These are phyloP conservation scores for Dryoscopus gambensis DNA, from an alignment of 2,113 vertebrate species.

Conservation along the genomic window DNA sequence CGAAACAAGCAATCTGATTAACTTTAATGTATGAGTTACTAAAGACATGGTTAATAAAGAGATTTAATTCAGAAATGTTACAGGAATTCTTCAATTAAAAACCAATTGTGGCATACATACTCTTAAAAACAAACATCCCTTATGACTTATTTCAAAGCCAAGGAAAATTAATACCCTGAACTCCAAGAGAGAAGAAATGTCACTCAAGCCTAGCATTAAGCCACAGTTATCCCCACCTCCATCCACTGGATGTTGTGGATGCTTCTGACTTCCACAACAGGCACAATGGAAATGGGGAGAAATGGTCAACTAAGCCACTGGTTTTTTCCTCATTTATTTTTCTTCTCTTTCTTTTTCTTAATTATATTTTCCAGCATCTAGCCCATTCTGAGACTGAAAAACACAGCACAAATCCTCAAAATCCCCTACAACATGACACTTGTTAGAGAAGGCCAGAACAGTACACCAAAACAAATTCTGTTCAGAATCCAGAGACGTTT, in stretches of 20 bases:
- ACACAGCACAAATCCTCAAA: background rate
- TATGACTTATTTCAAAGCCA: background rate
- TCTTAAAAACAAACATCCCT: background rate
- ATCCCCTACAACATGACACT: background rate
- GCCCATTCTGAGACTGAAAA: background rate
- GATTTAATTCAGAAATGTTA: background rate
- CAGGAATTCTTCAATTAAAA: background rate
- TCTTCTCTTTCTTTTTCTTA: background rate
- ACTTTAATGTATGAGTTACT: background rate
- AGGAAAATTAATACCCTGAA: background rate
- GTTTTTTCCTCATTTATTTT: rapidly evolving
- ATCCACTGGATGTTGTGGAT: background rate
- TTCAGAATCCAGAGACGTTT: background rate
- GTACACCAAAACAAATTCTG: background rate
- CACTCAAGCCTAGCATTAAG: background rate
- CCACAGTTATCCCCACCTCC: background rate
- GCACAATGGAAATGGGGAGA: background rate
- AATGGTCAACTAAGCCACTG: background rate
- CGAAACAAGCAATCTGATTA: background rate
- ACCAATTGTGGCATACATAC: background rate
- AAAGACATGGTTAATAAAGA: background rate
- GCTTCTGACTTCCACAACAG: background rate
- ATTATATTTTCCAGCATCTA: background rate
- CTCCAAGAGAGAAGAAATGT: background rate
- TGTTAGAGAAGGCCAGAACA: background rate